These are phyloP conservation scores for Cheilosia grossa DNA, from an alignment of 2,888 invertebrate genomes.

Conservation along the genomic window DNA sequence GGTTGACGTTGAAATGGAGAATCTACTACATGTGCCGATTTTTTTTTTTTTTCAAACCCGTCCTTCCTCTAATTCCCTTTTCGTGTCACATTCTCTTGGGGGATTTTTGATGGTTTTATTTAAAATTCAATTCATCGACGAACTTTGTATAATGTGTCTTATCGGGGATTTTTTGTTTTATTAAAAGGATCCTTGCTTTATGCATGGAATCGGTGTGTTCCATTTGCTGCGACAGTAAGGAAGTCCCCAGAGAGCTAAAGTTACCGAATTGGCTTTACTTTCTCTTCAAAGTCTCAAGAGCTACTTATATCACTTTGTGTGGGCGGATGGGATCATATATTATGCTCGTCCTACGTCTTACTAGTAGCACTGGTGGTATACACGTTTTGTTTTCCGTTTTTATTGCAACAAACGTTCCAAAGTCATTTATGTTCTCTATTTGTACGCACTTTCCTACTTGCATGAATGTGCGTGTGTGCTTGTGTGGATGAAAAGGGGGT, in stretches of 20 bases:
- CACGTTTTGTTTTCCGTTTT: slow-evolving; percentile 29
- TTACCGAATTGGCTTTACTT: slow-evolving; percentile 21
- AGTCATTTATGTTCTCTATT: slow-evolving; percentile 14
- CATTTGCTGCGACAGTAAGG: slow-evolving; percentile 23
- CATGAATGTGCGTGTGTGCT: no score
- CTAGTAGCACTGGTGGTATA: neutral
- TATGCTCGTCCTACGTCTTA: slow-evolving; percentile 32
- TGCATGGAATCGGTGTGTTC: slow-evolving; percentile 22
- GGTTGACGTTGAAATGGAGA: slow-evolving; percentile 42
- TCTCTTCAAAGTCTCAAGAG: slow-evolving; percentile 20
- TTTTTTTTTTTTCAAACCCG: slow-evolving; percentile 8
- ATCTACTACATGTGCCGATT: slow-evolving; percentile 21
- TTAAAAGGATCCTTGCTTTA: slow-evolving; percentile 29
- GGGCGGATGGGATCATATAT: slow-evolving; percentile 38
- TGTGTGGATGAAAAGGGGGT: neutral
- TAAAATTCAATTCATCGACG: slow-evolving; percentile 61
- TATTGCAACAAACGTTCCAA: slow-evolving; percentile 13
- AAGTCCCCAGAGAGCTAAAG: slow-evolving; percentile 40
- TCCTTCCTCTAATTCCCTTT: slow-evolving; percentile 38
- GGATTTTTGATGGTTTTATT: slow-evolving; percentile 50
- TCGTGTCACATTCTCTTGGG: slow-evolving; percentile 45
- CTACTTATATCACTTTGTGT: slow-evolving; percentile 28
- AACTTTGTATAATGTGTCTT: slow-evolving; percentile 18
- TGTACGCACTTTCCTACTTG: neutral
- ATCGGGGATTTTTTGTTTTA: slow-evolving; percentile 1